Evolutionary conservation across 2,888 invertebrate genomes (phyloP), one percentile per base, ranked within the genome.

Genomic region (Myathropa florea): DNA sequence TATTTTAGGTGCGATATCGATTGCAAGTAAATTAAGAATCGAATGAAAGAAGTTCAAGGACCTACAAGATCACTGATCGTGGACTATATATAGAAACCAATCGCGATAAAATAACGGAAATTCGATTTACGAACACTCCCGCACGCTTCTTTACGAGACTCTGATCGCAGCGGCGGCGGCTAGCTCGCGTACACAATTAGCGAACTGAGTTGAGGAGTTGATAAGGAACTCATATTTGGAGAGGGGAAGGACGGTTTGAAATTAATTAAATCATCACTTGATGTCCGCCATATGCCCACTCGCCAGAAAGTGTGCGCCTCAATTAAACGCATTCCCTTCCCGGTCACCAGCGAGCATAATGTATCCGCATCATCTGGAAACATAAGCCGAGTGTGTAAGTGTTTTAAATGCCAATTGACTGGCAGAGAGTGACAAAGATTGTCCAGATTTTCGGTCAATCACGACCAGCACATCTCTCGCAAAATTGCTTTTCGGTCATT

Each of bases 211-310:
- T 68, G 77, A 78, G 78, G 65, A 76, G 81, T 82, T 83, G 78
- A 82, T 86, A 86, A 86, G 75, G 83, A 86, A 86, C 83, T 82
- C 65, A 36, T 64, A 70, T 72, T 65, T 24, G 18, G 46, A 46
- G 46, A 46, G 46, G 18, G 18, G 46, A 7, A 23, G 18, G 46
- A 18, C 46, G 46, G 77, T 83, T 83, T 78, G 75, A 71, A 64
- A 86, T 83, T 86, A 86, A 86, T 86, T 86, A 83, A 86, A 86
- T 86, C 86, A 86, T 83, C 83, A 75, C 73, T 83, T 71, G 53
- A 83, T 71, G 70, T 82, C 68, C 81, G 59, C 64, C 65, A 60
- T 68, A n/a, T 68, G 68, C 72, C 60, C 85, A 72, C 78, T 72
- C 72, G 77, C 67, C 53, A 64, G 21, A 4, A 39, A 39, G 26